A percentile compares a stretch with the other conserved stretches of the same genome.
Evolutionary conservation across 2,888 invertebrate genomes (phyloP).

Genomic region (Drosophila peninsularis): DNA sequence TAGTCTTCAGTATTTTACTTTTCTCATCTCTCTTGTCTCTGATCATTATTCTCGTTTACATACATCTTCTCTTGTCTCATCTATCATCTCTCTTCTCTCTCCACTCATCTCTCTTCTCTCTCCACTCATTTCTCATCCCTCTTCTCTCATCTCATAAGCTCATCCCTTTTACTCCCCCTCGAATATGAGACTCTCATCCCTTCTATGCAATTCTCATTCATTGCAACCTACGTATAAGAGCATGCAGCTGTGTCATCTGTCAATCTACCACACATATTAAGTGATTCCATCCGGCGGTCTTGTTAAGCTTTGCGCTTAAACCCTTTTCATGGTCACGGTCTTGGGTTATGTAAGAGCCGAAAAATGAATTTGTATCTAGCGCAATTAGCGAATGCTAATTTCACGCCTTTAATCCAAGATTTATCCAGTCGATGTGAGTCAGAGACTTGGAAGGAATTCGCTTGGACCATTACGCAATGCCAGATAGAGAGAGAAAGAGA

Average conservation of each 20-base stretch:
- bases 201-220: constrained; percentile 1
- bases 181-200: too few species aligned
- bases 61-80: not conserved
- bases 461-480: constrained; percentile 51
- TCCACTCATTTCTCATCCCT: not conserved
- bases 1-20: too few species aligned
- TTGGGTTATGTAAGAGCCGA: constrained; percentile 62
- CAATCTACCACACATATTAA: not conserved
- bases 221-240: constrained; percentile 9
- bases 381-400: constrained; percentile 64
- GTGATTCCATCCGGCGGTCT: constrained; percentile 9
- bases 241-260: constrained; percentile 2
- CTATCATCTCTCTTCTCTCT: not conserved
- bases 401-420: constrained; percentile 44
- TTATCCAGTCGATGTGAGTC: constrained; percentile 26
- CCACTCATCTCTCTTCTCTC: not conserved
- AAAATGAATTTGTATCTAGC: constrained; percentile 37
- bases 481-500: not conserved
- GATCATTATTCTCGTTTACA: not conserved
- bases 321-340: constrained; percentile 78
- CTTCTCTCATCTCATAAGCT: too few species aligned
- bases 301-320: constrained; percentile 34
- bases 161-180: not conserved
- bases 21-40: not conserved
- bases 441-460: constrained; percentile 57